Conservation (phyloP, 2,797 vertebrate species). For the Limnodromus scolopaceus region DNA sequence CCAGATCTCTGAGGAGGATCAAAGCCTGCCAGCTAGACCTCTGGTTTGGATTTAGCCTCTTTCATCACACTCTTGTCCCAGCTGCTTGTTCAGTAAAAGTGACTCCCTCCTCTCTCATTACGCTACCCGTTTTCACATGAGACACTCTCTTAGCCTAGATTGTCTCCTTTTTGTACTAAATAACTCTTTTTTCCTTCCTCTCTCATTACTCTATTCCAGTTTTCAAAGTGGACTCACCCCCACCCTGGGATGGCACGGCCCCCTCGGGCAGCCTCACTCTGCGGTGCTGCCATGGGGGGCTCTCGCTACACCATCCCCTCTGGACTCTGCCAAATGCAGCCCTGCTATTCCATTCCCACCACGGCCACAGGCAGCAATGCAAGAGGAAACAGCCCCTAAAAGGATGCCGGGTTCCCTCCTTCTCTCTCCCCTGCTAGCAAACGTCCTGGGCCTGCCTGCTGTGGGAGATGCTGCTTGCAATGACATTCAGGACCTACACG, state of each 20-base stretch:
- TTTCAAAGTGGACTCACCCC: neutral
- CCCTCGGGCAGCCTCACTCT: rapidly evolving
- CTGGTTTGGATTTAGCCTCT: conserved; percentile 35
- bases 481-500: neutral
- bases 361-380: neutral
- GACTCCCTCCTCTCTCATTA: neutral
- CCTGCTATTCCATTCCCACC: neutral
- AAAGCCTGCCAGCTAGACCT: neutral
- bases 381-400: neutral
- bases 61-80: conserved; percentile 15
- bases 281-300: neutral
- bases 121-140: neutral
- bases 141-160: neutral
- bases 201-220: neutral
- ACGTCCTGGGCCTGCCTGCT: neutral
- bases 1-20: neutral
- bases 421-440: neutral
- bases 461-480: neutral
- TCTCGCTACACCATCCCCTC: neutral
- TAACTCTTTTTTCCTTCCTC: neutral
- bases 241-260: rapidly evolving
- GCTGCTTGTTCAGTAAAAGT: conserved; percentile 9
- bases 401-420: neutral
- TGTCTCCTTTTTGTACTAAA: neutral
- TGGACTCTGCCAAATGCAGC: neutral